Evolutionary conservation across 2,888 invertebrate species (phyloP), one percentile per base, ranked within the genome.

Genomic region (Apamea epomidion): DNA sequence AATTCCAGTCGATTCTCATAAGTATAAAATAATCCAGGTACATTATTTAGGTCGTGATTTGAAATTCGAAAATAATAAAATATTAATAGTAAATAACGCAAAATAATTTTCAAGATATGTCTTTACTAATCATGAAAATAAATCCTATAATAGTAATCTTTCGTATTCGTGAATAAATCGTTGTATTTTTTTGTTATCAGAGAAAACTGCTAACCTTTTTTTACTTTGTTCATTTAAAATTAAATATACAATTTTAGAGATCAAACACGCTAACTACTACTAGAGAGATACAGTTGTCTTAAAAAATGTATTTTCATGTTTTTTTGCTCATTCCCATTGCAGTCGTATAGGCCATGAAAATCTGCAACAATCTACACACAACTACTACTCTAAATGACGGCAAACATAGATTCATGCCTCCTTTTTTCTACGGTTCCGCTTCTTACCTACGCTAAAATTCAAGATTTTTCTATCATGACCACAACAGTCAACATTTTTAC

Each of bases 391-490:
- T 62, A 73, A n/a, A 78, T 73, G 76, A 75, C 74, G 51, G 72
- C 21, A 14, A 42, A 37, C 16, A 75, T 51, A 87, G 88, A 85
- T 85, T 85, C 88, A 74, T 42, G 71, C 14, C 76, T 88, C 85
- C 76, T 51, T 65, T 62, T 12, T 69, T 54, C 29, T 76, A 80
- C 70, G 8, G 62, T 8, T 60, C 21, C 10, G 51, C 29, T 67
- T 62, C 25, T 32, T 62, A 60, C 3, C 60, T 69, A 67, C 25
- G 21, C 69, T 75, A 21, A 60, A 73, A 74, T 60, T 76, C 29
- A 51, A 85, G 25, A 32, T 54, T 54, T 25, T 29, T 45, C 29
- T 58, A 60, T 29, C 29, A 54, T 58, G 70, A 62, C 16, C 37
- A 62, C 65, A 74, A 70, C 21, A 72, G 73, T 83, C 65, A 70